Percentiles rank a stretch among this genome's conserved stretches.
phyloP scores from a whole-genome alignment of 2,797 vertebrate species.

The Ataeniobius toweri region DNA sequence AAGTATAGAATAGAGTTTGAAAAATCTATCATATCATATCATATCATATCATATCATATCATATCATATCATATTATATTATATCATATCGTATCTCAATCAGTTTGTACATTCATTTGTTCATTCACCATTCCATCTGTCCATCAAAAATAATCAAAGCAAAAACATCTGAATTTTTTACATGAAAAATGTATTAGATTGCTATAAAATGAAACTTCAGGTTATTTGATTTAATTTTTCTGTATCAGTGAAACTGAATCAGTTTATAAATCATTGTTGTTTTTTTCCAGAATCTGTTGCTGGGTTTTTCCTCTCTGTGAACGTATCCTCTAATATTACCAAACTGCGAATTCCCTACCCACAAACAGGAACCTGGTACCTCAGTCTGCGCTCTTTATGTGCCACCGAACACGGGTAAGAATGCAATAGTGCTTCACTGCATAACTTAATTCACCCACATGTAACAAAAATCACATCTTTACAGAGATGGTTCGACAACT shows the following conservation, averaged over 20 bases:
- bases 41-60: no score
- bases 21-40: background rate
- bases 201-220: background rate
- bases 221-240: background rate
- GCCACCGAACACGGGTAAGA: constrained; percentile 86
- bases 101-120: background rate
- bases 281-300: constrained; percentile 83
- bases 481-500: background rate
- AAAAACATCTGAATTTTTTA: background rate
- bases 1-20: background rate
- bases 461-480: background rate
- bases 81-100: background rate
- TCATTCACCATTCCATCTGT: background rate
- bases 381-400: constrained; percentile 91
- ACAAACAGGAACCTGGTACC: constrained; percentile 96
- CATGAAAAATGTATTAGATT: no score
- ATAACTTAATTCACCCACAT: background rate
- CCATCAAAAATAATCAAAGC: background rate
- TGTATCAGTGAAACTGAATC: background rate
- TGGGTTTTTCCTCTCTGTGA: constrained; percentile 90
- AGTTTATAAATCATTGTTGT: background rate
- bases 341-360: constrained; percentile 94
- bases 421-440: background rate
- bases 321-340: constrained; percentile 84
- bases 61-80: background rate